These are phyloP conservation scores for Cirrhinus mrigala DNA, from an alignment of 2,797 vertebrate genomes.

Conservation along the genomic window DNA sequence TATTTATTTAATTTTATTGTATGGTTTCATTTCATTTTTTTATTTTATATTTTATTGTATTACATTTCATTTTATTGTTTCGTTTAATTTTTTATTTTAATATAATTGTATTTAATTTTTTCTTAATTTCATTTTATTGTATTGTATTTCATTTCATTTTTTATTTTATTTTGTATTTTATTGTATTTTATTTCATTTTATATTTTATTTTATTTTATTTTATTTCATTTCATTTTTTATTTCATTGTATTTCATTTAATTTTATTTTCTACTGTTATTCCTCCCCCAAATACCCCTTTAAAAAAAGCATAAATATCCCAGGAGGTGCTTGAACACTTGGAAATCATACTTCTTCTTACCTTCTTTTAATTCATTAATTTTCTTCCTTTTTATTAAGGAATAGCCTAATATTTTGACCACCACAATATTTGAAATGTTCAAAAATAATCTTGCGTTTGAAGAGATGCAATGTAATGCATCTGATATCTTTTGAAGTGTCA, in stretches of 20 bases:
- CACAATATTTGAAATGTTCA: not conserved
- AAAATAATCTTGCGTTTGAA: not conserved
- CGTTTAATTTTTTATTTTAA: too few species aligned
- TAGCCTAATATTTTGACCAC: not conserved
- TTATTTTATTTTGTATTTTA: too few species aligned
- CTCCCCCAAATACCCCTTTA: not conserved
- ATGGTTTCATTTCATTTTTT: too few species aligned
- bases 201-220: too few species aligned
- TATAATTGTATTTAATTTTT: too few species aligned
- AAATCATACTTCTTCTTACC: not conserved
- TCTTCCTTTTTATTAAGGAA: not conserved
- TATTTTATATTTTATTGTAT: too few species aligned
- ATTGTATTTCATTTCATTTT: too few species aligned
- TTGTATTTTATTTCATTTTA: too few species aligned
- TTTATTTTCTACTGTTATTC: not conserved
- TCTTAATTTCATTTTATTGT: too few species aligned
- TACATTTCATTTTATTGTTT: too few species aligned
- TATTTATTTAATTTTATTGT: too few species aligned
- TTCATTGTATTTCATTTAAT: not conserved
- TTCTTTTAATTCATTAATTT: not conserved
- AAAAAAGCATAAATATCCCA: not conserved
- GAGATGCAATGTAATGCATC: not conserved
- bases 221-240: too few species aligned
- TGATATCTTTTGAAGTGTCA: not conserved
- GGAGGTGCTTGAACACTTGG: not conserved